Conservation (phyloP, 2,888 invertebrate genomes). For the Diadromus collaris region DNA sequence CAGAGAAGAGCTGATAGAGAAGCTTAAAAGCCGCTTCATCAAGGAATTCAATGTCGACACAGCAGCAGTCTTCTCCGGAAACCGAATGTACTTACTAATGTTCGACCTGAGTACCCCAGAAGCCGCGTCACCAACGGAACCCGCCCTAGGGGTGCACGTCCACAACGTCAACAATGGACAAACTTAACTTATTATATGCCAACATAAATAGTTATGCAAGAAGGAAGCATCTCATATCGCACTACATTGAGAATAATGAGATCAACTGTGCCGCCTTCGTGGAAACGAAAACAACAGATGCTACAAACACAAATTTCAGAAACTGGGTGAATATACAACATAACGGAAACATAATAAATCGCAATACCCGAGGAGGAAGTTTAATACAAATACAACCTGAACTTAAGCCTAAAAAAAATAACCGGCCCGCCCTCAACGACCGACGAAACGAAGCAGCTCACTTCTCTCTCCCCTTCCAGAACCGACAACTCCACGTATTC, state of each 20-base stretch:
- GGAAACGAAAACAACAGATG: background rate
- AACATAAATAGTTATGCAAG: background rate
- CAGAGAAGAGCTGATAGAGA: background rate
- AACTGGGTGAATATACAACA: background rate
- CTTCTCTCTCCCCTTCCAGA: background rate
- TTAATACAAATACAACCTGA: background rate
- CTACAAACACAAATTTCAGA: background rate
- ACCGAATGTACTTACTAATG: background rate
- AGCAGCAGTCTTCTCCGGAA: background rate
- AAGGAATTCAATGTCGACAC: conserved; percentile 5
- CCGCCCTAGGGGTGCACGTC: background rate
- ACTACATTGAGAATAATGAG: background rate
- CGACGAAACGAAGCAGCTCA: background rate
- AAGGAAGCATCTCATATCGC: background rate
- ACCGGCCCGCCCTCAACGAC: background rate
- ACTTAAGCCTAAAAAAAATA: background rate
- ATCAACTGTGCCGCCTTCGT: conserved; percentile 4
- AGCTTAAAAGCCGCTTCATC: background rate
- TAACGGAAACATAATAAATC: background rate
- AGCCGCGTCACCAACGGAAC: background rate
- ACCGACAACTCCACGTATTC: background rate
- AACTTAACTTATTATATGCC: background rate
- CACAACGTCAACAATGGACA: background rate
- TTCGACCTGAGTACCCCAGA: background rate
- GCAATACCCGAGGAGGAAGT: background rate